Evolutionary conservation across 2,113 vertebrate genomes (phyloP), one percentile per base, ranked within the genome.

Genomic region (Tricholaema leucomelas): DNA sequence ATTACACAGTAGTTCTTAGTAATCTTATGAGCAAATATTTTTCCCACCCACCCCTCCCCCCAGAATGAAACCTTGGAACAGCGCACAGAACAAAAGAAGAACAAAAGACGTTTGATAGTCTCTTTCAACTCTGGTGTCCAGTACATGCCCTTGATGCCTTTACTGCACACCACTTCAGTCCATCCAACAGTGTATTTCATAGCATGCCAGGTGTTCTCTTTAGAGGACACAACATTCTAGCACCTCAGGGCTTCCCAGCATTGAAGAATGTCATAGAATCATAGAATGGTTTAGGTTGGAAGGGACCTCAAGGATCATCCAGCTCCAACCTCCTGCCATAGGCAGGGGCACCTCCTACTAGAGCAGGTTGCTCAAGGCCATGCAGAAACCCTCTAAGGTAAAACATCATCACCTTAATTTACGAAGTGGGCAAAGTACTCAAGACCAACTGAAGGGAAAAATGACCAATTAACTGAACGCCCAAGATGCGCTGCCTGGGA

Each of bases 1-100:
- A 85, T 58, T 85, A 76, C 60, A 56, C 73, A 82, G 35, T 11
- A 85, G 50, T 9, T 36, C 40, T 80, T 80, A 82, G 74, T 70
- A 91, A 64, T 50, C 69, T 82, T 33, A 56, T 23, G 10, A 90
- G 19, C 15, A 80, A 28, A 2, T 56, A 71, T 35, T 24, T 44
- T 42, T 1, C 1, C 15, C 38, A 15, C 11, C 15, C 3, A n/a
- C n/a, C n/a, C n/a, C n/a, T n/a, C n/a, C 17, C 0, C 13, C 7
- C 24, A 46, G 55, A 90, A 85, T 24, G 10, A 69, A 64, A 69
- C 15, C 40, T 40, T 60, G 9, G 25, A 87, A 71, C 21, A 59
- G 10, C 4, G 30, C 50, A 77, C 17, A 48, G 50, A 50, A 48
- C 10, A 13, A n/a, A 87, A 63, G 24, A n/a, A n/a, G n/a, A n/a